Base-by-base conservation (phyloP, 2,113 vertebrate species). In the Seriola aureovittata region DNA sequence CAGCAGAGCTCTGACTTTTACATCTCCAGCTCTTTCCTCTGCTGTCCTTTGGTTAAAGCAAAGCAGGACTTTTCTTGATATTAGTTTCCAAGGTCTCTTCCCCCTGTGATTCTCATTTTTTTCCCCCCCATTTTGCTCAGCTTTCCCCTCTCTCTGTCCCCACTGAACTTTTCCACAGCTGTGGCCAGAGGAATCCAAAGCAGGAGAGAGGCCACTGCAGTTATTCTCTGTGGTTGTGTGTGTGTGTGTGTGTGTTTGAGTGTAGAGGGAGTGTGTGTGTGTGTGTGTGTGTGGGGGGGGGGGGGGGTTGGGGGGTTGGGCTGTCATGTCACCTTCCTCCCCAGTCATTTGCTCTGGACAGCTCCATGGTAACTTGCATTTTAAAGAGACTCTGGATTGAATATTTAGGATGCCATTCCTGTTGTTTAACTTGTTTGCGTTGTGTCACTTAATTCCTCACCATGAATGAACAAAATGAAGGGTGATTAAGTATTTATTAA, bases 331-430 rank as follows among this genome's bases (percentile, higher is more conserved):
- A 68, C 84, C 79, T 71, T 86, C 88, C 87, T 90, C 89, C 88
- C 86, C 89, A 78, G 84, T 90, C 80, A 62, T 93, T 92, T 89
- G 85, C 87, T 86, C 82, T 80, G 90, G 88, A 89, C 86, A 81
- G 87, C 88, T 82, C 93, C 92, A 89, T 95, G 92, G 92, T 92
- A 93, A 93, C 93, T 75, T 85, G 85, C 86, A 92, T 92, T 91
- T 90, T 88, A 90, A 94, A 85, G 88, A 82, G 89, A 82, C 85
- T 79, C 64, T 70, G 87, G 86, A 87, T 90, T 68, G 93, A 92
- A 94, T 94, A 84, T 95, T 94, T 94, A 66, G 82, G 82, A 94
- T 94, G 91, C 93, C 94, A 87, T 90, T 91, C 85, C 86, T 54
- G 89, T 93, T 90, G 89, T 93, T 93, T 92, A 91, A 91, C 88